Base-by-base conservation (phyloP, 2,113 vertebrate species). In the Scortum barcoo region DNA sequence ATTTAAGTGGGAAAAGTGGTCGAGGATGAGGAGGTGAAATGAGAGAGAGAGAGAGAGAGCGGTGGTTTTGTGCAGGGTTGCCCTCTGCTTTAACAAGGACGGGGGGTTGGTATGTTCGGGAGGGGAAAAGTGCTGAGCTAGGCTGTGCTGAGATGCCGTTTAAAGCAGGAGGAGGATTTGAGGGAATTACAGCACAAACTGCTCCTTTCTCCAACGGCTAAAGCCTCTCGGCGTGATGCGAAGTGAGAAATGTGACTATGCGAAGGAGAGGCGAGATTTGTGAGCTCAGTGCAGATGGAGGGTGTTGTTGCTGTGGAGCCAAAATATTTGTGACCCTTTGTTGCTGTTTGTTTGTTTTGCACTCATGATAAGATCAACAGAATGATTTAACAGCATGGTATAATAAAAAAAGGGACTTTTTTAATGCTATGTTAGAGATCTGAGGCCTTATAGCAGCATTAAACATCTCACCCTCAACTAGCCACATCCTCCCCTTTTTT, bases 141-240 rank as follows among this genome's bases (percentile, higher is more conserved):
- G 38, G 63, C 80, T 42, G 44, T 50, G 5, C 36, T 38, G 26
- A 65, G 66, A 76, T 50, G 80, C 56, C 61, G 14, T 60, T 85
- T 76, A 68, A 67, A 78, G 48, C 80, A 24, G 62, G 68, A 51
- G 58, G 63, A 61, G 79, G 81, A 84, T 88, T 86, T 75, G 46
- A 84, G 40, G 72, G 77, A 80, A 76, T 88, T 88, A 84, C 26
- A 11, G 65, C 60, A 36, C 78, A 84, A 84, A 87, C 38, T 38
- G 68, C 69, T 78, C 69, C 65, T 73, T 51, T 69, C 72, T 72
- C 73, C 24, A 1, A 53, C 2, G 28, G 54, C 74, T 62, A 75
- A 92, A 89, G 88, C 71, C 72, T 74, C 60, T 77, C 38, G 36
- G 24, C 16, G 13, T 13, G 61, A 30, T 36, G 0, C 20, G 30